A percentile compares a stretch with the other conserved stretches of the same genome.
Conservation (phyloP, 2,797 vertebrate genomes). For the Scarus forsteni region DNA sequence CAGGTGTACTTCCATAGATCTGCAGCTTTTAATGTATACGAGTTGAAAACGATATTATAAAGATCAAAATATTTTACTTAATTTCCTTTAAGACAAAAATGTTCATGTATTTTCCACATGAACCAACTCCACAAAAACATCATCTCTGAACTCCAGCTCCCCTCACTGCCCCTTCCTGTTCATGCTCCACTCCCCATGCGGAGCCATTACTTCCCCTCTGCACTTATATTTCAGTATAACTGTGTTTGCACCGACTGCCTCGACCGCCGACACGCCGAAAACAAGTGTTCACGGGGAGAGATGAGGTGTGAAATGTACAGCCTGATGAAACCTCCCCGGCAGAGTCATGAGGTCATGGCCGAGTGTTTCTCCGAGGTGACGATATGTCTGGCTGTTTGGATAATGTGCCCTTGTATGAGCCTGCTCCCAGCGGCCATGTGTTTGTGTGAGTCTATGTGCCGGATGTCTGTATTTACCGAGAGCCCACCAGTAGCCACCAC, state of each 20-base stretch:
- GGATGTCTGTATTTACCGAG: constrained; percentile 12
- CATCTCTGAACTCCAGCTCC: background rate
- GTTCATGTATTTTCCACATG: no score
- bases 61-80: no score
- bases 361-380: background rate
- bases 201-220: background rate
- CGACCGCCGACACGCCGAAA: background rate
- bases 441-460: background rate
- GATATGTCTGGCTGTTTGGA: constrained; percentile 6
- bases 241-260: background rate
- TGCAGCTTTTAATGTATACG: no score
- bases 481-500: constrained; percentile 44
- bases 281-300: background rate
- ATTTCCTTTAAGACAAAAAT: no score
- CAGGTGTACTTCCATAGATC: no score
- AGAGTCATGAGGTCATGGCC: background rate
- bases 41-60: no score
- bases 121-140: no score
- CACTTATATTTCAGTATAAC: background rate
- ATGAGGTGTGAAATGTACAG: constrained; percentile 6
- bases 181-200: no score
- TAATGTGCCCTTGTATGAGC: constrained; percentile 6
- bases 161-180: background rate
- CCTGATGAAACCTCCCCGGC: constrained; percentile 5
- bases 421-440: background rate